phyloP scores from a whole-genome alignment of 2,797 vertebrate genomes.

The Aeoliscus strigatus region DNA sequence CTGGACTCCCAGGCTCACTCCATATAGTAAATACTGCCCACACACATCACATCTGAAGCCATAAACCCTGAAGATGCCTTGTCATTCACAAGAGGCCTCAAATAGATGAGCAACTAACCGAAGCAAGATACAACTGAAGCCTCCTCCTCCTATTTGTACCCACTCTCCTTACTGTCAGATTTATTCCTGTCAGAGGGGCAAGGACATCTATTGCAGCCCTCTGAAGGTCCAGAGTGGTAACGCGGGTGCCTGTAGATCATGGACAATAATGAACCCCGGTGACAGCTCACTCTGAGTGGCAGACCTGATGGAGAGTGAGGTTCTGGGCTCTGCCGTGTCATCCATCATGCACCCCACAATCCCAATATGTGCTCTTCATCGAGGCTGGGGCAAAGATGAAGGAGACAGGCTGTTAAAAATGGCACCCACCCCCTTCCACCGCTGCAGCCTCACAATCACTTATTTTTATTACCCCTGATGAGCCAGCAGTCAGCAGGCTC shows the following conservation, averaged over 20 bases:
- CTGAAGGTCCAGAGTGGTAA: slow-evolving; percentile 47
- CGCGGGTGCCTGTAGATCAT: slow-evolving; percentile 63
- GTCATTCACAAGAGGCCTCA: slow-evolving; percentile 22
- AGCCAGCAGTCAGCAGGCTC: slow-evolving; percentile 55
- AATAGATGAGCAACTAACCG: slow-evolving; percentile 50
- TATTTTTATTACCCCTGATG: slow-evolving; percentile 63
- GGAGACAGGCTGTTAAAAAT: slow-evolving; percentile 62
- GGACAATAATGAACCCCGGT: slow-evolving; percentile 48
- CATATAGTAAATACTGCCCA: slow-evolving; percentile 23
- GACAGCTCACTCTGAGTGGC: slow-evolving; percentile 67
- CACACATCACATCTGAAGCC: slow-evolving; percentile 7
- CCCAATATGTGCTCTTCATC: slow-evolving; percentile 52
- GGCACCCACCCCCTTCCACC: slow-evolving; percentile 19
- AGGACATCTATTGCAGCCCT: slow-evolving; percentile 51
- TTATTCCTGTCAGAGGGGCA: slow-evolving; percentile 58
- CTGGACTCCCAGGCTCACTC: slow-evolving; percentile 10
- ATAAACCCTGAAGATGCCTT: slow-evolving; percentile 24
- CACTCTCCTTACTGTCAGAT: slow-evolving; percentile 35
- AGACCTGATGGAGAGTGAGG: slow-evolving; percentile 44
- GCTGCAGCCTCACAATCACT: slow-evolving; percentile 33
- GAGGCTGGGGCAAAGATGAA: slow-evolving; percentile 42
- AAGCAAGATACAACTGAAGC: slow-evolving; percentile 9
- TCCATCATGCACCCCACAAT: slow-evolving; percentile 61
- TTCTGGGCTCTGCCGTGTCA: slow-evolving; percentile 27
- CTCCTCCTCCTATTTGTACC: slow-evolving; percentile 18